Conservation (phyloP, 2,797 vertebrate genomes). For the Enteromius argenteus region DNA sequence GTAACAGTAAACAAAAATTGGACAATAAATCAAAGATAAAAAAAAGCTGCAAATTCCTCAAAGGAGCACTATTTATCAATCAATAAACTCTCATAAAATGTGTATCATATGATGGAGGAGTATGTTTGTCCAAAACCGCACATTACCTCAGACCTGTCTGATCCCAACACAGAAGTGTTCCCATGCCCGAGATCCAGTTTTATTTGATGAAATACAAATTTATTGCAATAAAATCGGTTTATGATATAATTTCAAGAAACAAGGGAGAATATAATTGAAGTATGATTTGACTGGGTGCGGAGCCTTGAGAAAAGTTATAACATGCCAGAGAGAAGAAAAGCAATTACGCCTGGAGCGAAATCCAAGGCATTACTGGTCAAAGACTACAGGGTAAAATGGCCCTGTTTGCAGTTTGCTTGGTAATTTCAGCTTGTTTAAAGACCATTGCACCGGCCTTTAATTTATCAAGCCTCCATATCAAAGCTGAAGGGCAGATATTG, state of each 20-base stretch:
- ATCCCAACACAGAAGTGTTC: constrained; percentile 59
- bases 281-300: constrained; percentile 64
- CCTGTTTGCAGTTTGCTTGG: constrained; percentile 61
- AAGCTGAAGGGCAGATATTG: constrained; percentile 50
- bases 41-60: constrained; percentile 53
- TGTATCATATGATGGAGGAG: constrained; percentile 49
- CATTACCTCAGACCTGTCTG: constrained; percentile 51
- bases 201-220: constrained; percentile 68
- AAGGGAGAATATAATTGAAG: constrained; percentile 67
- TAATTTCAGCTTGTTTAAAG: constrained; percentile 58
- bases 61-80: constrained; percentile 55
- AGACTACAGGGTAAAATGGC: constrained; percentile 46
- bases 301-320: constrained; percentile 59
- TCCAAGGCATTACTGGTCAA: constrained; percentile 51
- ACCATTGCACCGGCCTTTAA: constrained; percentile 50
- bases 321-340: constrained; percentile 61
- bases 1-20: constrained; percentile 24
- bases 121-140: constrained; percentile 43
- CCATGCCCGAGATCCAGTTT: constrained; percentile 57
- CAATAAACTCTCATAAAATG: constrained; percentile 63
- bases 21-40: constrained; percentile 49
- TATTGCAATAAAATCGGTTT: constrained; percentile 64
- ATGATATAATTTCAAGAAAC: constrained; percentile 67
- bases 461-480: constrained; percentile 61
- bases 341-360: constrained; percentile 55